Evolutionary conservation across 1,140 invertebrate species (phyloP).

Genomic region (Cataglyphis hispanica): DNA sequence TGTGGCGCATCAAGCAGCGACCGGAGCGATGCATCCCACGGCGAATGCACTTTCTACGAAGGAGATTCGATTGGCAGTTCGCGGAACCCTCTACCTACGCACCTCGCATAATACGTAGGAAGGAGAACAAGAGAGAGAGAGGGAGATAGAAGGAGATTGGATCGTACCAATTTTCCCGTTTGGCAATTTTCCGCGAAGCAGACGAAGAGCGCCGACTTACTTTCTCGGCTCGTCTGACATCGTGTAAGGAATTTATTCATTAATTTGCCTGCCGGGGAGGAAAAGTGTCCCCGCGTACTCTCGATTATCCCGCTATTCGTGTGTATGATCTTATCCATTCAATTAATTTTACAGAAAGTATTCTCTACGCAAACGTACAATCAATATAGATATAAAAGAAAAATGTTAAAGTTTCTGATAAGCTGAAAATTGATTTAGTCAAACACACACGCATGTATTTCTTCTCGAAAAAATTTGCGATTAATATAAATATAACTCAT

Average conservation of each 20-base stretch:
- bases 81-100: slow-evolving; percentile 56
- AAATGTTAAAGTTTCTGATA: not conserved
- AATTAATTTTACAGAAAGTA: not conserved
- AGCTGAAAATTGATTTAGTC: too few relatives aligned
- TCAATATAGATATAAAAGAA: not conserved
- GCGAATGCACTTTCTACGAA: slow-evolving; percentile 53
- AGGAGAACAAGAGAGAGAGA: slow-evolving; percentile 36
- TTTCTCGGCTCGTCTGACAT: slow-evolving; percentile 31
- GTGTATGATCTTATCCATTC: not conserved
- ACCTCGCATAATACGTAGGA: slow-evolving; percentile 33
- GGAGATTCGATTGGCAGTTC: slow-evolving; percentile 60
- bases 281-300: slow-evolving; percentile 9
- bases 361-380: not conserved
- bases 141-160: not conserved
- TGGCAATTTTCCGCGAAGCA: slow-evolving; percentile 50
- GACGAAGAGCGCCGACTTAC: slow-evolving; percentile 8
- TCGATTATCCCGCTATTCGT: slow-evolving; percentile 16
- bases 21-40: slow-evolving; percentile 25
- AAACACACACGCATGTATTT: not conserved
- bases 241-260: slow-evolving; percentile 60
- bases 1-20: slow-evolving; percentile 27
- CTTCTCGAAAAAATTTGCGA: not conserved
- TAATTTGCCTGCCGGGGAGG: not conserved
- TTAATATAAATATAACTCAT: not conserved
- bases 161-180: slow-evolving; percentile 44